phyloP scores from a whole-genome alignment of 2,113 vertebrate genomes.

The Forbesichthys papilliferus region DNA sequence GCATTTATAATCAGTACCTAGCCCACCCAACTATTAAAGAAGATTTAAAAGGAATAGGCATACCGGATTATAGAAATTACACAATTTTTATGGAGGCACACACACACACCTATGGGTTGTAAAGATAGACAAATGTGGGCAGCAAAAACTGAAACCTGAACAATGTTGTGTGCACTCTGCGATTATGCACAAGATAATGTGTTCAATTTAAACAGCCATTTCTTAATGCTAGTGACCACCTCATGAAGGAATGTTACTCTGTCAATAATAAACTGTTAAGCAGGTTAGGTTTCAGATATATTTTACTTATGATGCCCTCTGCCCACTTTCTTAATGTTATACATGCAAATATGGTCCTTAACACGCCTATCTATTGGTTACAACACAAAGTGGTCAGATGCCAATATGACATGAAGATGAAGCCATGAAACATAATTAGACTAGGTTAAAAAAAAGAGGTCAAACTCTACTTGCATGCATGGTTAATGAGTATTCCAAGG shows the following conservation, averaged over 20 bases:
- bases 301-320: background rate
- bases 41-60: slow-evolving; percentile 13
- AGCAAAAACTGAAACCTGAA: slow-evolving; percentile 44
- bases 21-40: background rate
- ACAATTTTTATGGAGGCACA: slow-evolving; percentile 68
- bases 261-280: too few species aligned
- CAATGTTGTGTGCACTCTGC: slow-evolving; percentile 13
- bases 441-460: slow-evolving; percentile 31
- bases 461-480: slow-evolving; percentile 58
- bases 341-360: background rate
- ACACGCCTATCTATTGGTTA: background rate
- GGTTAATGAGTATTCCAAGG: slow-evolving; percentile 70
- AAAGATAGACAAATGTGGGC: slow-evolving; percentile 70
- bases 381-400: slow-evolving; percentile 1
- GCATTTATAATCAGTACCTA: background rate
- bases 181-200: too few species aligned
- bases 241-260: background rate
- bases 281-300: too few species aligned
- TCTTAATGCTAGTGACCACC: background rate
- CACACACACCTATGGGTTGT: slow-evolving; percentile 62
- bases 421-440: slow-evolving; percentile 2
- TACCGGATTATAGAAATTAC: slow-evolving; percentile 45
- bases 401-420: slow-evolving; percentile 22
- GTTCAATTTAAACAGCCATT: background rate
- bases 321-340: background rate